Base-by-base conservation (phyloP, 2,888 invertebrate genomes). In the Chydorus sphaericus region DNA sequence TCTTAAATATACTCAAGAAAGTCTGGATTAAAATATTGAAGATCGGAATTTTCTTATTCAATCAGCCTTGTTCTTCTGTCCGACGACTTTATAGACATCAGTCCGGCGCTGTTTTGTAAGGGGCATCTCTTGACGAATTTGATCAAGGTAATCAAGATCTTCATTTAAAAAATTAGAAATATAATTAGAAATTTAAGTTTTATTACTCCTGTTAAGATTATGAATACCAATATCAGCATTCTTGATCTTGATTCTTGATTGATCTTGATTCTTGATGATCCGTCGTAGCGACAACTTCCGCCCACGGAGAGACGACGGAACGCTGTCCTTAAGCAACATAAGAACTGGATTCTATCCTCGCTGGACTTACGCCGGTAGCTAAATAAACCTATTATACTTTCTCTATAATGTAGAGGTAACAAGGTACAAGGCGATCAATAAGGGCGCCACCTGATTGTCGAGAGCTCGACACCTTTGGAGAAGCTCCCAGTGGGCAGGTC, bases 301-400 rank as follows among this genome's bases (percentile, higher is more conserved):
- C 84, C 88, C 90, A 89, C 0, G 94, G 94, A 74, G 82, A 80
- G 10, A 70, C 68, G 11, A 71, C 62, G 3, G 68, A 61, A 50
- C 88, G 83, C 70, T 94, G 91, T 0, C 92, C 94, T 78, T 85
- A 94, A 11, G 91, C 88, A 38, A 86, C 77, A 69, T 93, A 96
- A 0, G 76, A 77, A 2, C 87, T 79, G 6, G 69, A 69, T 3
- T 68, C 66, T 66, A 83, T 83, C 59, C 90, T 73, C 1, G 96
- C 91, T 0, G 91, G 90, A 50, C 89, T 85, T 53, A 87, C 80
- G 52, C 87, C 80, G 2, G 83, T 79, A 23, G 84, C 87, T 37
- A 92, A 85, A 73, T 81, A 97, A 14, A 44, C 44, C 44, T 44
- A 14, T 5, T 2, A 26, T 8, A n/a, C n/a, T n/a, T n/a, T n/a